phyloP scores from a whole-genome alignment of 2,113 vertebrate species.

The Dasyurus viverrinus region DNA sequence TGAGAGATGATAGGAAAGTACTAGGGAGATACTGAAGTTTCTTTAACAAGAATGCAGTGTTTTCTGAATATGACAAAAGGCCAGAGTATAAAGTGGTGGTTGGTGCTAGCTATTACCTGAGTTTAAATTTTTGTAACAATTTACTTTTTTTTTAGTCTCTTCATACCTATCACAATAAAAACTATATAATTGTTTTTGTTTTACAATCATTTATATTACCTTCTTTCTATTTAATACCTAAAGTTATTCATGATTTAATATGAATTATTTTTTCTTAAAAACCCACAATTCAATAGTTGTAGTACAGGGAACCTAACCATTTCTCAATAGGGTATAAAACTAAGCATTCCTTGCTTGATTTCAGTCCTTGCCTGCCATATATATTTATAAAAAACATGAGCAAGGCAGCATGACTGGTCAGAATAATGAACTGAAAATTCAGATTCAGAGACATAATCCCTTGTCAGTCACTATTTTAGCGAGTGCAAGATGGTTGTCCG shows the following conservation, averaged over 20 bases:
- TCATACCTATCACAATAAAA: slow-evolving; percentile 19
- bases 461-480: neutral
- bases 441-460: slow-evolving; percentile 15
- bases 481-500: slow-evolving; percentile 13
- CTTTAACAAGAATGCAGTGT: neutral
- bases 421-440: slow-evolving; percentile 9
- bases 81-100: neutral
- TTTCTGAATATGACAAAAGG: neutral
- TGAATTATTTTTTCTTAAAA: slow-evolving; percentile 31
- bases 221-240: slow-evolving; percentile 20
- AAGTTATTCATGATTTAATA: slow-evolving; percentile 32
- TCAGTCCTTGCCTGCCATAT: neutral
- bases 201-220: slow-evolving; percentile 1
- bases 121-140: slow-evolving; percentile 31
- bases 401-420: neutral
- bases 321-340: neutral
- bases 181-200: slow-evolving; percentile 10
- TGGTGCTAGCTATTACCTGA: neutral
- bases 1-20: neutral
- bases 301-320: neutral
- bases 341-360: neutral
- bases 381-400: slow-evolving; percentile 19
- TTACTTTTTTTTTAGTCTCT: neutral
- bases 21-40: neutral
- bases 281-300: neutral